Percentiles rank a stretch among this genome's conserved stretches.
Evolutionary conservation across 2,797 vertebrate species (phyloP).

Genomic region (Cacajao melanocephalus): DNA sequence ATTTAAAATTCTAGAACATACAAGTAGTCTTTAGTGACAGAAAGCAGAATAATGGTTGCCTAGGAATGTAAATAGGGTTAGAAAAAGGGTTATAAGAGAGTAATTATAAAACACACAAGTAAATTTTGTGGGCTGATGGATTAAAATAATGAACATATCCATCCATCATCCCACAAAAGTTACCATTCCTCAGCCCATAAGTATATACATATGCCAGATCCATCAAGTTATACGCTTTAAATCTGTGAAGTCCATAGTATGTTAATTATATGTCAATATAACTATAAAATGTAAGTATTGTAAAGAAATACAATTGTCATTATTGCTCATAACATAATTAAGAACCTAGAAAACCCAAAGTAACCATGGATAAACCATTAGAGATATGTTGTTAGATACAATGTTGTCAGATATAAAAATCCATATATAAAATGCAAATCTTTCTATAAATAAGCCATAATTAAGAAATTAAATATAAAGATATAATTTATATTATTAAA

Average conservation of each 20-base stretch:
- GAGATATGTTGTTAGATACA: not conserved
- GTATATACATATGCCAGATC: not conserved
- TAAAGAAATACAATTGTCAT: not conserved
- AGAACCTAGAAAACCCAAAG: not conserved
- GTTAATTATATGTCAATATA: not conserved
- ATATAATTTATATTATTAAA: not conserved
- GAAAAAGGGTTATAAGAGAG: not conserved
- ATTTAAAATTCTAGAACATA: not conserved
- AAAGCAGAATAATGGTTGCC: not conserved
- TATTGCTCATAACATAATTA: not conserved
- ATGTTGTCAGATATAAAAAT: not conserved
- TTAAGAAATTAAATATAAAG: not conserved
- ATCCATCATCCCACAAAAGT: not conserved
- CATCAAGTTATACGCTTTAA: not conserved
- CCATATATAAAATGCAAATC: not conserved
- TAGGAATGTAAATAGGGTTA: not conserved
- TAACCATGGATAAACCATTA: not conserved
- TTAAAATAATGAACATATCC: not conserved
- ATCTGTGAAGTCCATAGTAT: not conserved
- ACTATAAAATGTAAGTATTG: not conserved
- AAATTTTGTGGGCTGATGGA: not conserved
- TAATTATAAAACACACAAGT: not conserved
- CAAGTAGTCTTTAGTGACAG: not conserved
- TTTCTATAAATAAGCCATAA: not conserved
- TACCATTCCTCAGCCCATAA: not conserved